Evolutionary conservation across 2,797 vertebrate genomes (phyloP).

Genomic region (Steatocranus sp.): DNA sequence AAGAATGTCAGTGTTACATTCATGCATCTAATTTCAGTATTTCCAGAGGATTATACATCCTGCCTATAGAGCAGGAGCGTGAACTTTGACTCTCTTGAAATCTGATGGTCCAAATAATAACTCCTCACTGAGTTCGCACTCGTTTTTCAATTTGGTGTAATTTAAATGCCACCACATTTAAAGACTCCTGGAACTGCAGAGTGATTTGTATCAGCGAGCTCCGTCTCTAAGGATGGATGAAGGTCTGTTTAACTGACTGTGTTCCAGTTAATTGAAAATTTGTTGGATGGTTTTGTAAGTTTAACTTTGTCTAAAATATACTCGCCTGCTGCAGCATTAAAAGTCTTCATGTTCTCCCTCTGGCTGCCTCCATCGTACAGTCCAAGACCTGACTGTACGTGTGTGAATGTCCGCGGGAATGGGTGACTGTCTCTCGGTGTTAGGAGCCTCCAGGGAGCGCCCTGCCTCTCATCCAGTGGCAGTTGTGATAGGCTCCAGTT

Average conservation of each 20-base stretch:
- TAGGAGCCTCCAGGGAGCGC: not conserved
- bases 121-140: not conserved
- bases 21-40: not conserved
- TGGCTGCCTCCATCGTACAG: not conserved
- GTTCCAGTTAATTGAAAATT: not conserved
- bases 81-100: not conserved
- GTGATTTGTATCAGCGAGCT: not conserved
- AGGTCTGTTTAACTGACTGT: not conserved
- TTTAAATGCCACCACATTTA: not conserved
- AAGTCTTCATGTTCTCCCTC: not conserved
- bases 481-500: not conserved
- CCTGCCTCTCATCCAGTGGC: not conserved
- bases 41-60: not conserved
- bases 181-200: not conserved
- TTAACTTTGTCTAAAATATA: not conserved
- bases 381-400: not conserved
- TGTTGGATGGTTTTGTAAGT: not conserved
- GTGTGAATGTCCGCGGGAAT: not conserved
- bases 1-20: not conserved
- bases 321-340: not conserved
- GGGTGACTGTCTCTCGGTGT: not conserved
- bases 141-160: not conserved
- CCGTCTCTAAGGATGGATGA: not conserved
- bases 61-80: not conserved
- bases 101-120: not conserved